Evolutionary conservation across 2,888 invertebrate species (phyloP).

Genomic region (Cantharis nigra): DNA sequence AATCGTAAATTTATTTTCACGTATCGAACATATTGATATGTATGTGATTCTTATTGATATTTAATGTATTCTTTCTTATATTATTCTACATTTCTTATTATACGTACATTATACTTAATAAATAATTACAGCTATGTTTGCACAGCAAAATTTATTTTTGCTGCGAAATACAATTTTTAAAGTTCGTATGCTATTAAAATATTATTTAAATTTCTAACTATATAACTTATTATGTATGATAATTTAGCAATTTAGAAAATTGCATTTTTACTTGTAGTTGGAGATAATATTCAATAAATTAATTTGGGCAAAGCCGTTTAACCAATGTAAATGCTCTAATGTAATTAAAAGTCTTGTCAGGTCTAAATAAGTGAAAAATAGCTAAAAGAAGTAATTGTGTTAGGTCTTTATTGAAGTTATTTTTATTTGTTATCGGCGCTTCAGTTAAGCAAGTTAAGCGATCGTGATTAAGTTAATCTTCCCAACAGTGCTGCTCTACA

Average conservation of each 20-base stretch:
- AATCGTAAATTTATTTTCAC: conserved; percentile 41
- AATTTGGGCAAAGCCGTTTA: not conserved
- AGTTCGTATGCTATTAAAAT: too few species aligned
- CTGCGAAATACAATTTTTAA: not conserved
- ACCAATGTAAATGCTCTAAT: not conserved
- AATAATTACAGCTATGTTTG: not conserved
- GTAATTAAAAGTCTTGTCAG: conserved; percentile 8
- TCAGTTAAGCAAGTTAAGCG: conserved; percentile 37
- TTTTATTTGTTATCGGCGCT: conserved; percentile 46
- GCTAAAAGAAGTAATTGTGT: conserved; percentile 37
- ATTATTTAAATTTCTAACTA: too few species aligned
- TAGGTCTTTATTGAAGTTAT: conserved; percentile 45
- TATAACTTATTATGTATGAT: too few species aligned
- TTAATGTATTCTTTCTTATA: conserved; percentile 28
- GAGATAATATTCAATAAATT: not conserved
- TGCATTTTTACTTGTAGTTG: not conserved
- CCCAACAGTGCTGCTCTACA: conserved; percentile 11
- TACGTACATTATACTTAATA: not conserved
- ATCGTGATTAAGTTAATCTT: conserved; percentile 38
- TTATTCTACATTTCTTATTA: not conserved
- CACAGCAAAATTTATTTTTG: not conserved
- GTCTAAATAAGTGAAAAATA: conserved; percentile 38
- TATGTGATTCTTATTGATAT: conserved; percentile 47
- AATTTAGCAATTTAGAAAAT: too few species aligned
- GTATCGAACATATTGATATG: conserved; percentile 38